These are phyloP conservation scores for Myotis yumanensis DNA, from an alignment of 2,113 vertebrate species.

Conservation along the genomic window DNA sequence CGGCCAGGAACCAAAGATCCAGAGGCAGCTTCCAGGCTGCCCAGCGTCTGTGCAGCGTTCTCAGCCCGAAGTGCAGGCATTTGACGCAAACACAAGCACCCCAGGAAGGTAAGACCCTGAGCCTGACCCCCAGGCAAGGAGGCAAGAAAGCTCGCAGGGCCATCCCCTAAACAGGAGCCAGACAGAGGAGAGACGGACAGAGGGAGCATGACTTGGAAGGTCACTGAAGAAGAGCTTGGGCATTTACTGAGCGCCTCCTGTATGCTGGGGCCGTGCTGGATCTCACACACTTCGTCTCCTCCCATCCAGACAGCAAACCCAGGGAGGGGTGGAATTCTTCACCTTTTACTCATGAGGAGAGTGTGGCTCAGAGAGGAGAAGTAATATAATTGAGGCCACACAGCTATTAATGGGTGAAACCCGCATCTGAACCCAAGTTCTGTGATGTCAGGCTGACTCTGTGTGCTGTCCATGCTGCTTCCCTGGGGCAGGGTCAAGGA, in stretches of 20 bases:
- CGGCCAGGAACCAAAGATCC: background rate
- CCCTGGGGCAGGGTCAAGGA: background rate
- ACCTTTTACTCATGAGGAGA: background rate
- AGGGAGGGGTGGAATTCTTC: background rate
- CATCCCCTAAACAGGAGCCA: background rate
- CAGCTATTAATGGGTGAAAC: background rate
- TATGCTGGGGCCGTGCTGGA: background rate
- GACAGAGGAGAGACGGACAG: background rate
- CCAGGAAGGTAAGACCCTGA: background rate
- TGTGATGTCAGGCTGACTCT: background rate
- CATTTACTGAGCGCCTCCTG: background rate
- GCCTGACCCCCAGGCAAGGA: background rate
- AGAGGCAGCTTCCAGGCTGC: background rate
- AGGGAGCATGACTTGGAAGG: background rate
- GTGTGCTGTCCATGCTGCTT: background rate
- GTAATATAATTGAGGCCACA: background rate
- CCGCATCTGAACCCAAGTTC: background rate
- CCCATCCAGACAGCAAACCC: background rate
- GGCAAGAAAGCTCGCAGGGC: background rate
- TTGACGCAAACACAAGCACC: background rate
- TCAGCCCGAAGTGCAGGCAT: background rate
- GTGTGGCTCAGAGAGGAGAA: background rate
- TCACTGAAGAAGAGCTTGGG: background rate
- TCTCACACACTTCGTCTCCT: background rate
- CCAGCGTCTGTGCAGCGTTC: rapidly evolving